Base-by-base conservation (phyloP, 2,113 vertebrate genomes). In the Callaeas wilsoni region DNA sequence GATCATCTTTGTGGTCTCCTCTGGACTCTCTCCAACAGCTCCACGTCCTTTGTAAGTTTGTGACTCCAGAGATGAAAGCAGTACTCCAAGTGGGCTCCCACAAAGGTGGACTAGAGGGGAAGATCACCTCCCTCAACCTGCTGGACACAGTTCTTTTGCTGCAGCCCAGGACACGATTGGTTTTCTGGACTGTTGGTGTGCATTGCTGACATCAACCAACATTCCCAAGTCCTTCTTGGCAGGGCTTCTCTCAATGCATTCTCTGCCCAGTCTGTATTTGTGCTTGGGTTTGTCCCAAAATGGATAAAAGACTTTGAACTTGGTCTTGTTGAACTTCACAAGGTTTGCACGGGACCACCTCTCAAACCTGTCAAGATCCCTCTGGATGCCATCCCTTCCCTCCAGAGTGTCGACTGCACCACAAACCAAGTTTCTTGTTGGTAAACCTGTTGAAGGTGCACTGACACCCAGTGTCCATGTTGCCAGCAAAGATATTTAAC, bases 371-470 rank as follows among this genome's bases (percentile, higher is more conserved):
- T 27, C 26, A 64, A 23, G 26, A 18, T 27, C 14, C 12, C 19
- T 56, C 26, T 56, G 67, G 18, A 15, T 26, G 13, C 8, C n/a
- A 56, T 23, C 22, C 17, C 15, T 50, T 57, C 27, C 33, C 37
- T 57, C 15, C 50, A 73, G 22, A 49, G 4, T 16, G 9, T 11
- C 0, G 0, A 11, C 10, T 15, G 5, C 35, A 11, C 12, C 22
- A 57, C 27, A 44, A 50, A 32, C 5, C 8, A 29, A 33, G 8
- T 23, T 57, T 64, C 26, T 62, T 64, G 9, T 73, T 7, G 9
- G 9, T 23, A 27, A n/a, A 53, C 6, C 9, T 46, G 30, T 16
- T 30, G 39, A 42, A 49, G 15, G 10, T 29, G 15, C 33, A 19
- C 32, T 57, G 35, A 65, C 37, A 57, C 12, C 33, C 22, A 33